Conservation (phyloP, 1,140 invertebrate genomes). For the Bombus huntii region DNA sequence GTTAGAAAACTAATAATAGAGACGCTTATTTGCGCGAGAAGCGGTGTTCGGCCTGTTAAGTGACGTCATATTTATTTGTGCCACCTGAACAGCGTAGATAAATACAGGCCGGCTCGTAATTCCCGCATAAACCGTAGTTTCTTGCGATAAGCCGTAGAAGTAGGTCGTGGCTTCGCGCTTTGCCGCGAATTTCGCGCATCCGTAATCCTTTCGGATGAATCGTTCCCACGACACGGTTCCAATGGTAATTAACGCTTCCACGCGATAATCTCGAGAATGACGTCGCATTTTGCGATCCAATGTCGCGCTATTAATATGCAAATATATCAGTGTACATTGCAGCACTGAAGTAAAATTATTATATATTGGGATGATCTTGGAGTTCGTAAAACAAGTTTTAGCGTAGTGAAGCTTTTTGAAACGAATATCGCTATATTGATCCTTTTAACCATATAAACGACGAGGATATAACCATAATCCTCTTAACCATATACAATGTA, state of each 20-base stretch:
- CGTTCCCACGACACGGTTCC: not conserved
- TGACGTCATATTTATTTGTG: slow-evolving; percentile 34
- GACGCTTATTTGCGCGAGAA: slow-evolving; percentile 35
- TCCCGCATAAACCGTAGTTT: not conserved
- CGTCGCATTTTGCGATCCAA: not conserved
- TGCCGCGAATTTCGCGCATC: not conserved
- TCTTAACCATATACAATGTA: too few relatives aligned
- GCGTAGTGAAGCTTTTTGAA: too few relatives aligned
- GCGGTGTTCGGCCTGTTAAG: slow-evolving; percentile 4
- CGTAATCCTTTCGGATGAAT: not conserved
- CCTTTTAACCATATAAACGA: too few relatives aligned
- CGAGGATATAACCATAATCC: too few relatives aligned
- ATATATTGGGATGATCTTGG: too few relatives aligned
- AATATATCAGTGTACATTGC: not conserved
- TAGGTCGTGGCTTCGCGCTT: not conserved
- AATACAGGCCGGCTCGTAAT: slow-evolving; percentile 4
- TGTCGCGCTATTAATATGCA: not conserved
- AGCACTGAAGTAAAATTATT: too few relatives aligned
- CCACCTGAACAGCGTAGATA: slow-evolving; percentile 21
- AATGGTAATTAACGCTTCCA: slow-evolving; percentile 5
- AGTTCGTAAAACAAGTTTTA: too few relatives aligned
- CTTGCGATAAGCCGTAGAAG: not conserved
- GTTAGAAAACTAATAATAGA: slow-evolving; percentile 50
- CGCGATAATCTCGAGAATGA: not conserved
- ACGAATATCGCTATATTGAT: too few relatives aligned